Conservation (phyloP, 2,888 invertebrate genomes). For the Gymnocheta viridis region DNA sequence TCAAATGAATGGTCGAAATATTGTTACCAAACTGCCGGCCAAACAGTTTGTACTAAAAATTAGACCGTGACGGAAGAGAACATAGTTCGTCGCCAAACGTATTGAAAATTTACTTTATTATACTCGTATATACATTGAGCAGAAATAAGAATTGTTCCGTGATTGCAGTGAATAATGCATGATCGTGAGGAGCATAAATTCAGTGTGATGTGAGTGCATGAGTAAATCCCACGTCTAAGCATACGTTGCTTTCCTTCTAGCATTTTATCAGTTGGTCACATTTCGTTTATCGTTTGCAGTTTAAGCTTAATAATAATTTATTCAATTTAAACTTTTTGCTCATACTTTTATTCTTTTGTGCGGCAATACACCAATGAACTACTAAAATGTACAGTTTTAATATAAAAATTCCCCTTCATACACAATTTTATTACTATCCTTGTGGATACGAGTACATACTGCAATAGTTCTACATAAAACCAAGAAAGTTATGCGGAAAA, state of each 20-base stretch:
- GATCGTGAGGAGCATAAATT: no score
- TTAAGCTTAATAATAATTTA: slow-evolving; percentile 45
- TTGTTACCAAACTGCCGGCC: no score
- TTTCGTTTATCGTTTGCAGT: slow-evolving; percentile 19
- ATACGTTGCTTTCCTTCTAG: neutral
- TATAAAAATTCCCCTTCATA: slow-evolving; percentile 51
- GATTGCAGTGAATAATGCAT: no score
- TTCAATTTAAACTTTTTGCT: slow-evolving; percentile 28
- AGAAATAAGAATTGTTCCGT: no score
- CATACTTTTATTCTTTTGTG: neutral
- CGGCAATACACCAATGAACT: slow-evolving; percentile 59
- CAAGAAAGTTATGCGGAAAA: slow-evolving; percentile 63
- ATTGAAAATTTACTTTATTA: no score
- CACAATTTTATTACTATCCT: slow-evolving; percentile 40
- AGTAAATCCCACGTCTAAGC: no score
- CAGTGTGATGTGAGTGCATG: no score
- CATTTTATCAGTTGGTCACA: slow-evolving; percentile 22
- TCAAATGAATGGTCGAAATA: no score
- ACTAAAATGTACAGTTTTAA: slow-evolving; percentile 56
- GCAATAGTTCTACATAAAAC: slow-evolving; percentile 47
- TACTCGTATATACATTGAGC: no score
- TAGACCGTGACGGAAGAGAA: no score
- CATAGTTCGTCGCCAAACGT: no score
- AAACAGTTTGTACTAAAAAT: no score
- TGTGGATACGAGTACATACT: slow-evolving; percentile 21